These are phyloP conservation scores for Ascaphus truei DNA, from an alignment of 2,113 vertebrate genomes.

Conservation along the genomic window DNA sequence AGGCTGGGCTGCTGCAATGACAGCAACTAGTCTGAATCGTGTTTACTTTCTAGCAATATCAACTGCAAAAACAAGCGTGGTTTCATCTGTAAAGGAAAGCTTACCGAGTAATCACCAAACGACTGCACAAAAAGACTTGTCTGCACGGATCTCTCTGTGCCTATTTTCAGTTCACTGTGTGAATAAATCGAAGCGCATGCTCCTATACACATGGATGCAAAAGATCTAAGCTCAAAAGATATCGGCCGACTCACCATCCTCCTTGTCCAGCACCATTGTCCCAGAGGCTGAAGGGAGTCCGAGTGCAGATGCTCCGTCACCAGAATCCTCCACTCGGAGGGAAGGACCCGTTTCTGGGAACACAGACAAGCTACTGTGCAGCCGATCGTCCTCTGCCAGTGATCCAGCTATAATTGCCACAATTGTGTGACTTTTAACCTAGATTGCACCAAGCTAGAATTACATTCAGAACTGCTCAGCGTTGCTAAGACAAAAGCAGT, in stretches of 20 bases:
- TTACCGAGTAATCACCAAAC: no score
- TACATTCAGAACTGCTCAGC: not conserved
- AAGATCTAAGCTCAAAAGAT: not conserved
- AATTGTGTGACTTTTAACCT: conserved; percentile 30
- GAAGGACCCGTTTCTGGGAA: not conserved
- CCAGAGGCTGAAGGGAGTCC: conserved; percentile 72
- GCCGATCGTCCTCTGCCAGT: not conserved
- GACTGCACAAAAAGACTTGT: not conserved
- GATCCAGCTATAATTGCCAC: conserved; percentile 37
- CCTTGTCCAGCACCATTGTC: conserved; percentile 91
- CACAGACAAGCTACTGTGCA: not conserved
- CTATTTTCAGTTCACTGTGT: not conserved
- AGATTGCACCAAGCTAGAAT: conserved; percentile 13
- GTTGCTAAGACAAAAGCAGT: not conserved
- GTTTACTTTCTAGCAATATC: not conserved
- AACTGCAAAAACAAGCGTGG: not conserved
- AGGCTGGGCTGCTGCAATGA: not conserved
- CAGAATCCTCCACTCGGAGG: conserved; percentile 18
- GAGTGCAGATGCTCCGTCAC: conserved; percentile 77
- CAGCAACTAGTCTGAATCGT: not conserved
- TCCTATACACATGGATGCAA: not conserved
- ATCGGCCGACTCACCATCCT: conserved; percentile 78
- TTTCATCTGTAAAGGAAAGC: not conserved
- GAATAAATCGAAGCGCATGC: not conserved
- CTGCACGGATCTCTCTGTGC: not conserved